Percentiles rank a stretch among this genome's conserved stretches.
Conservation (phyloP, 2,888 invertebrate species). For the Hyposoter dolosus region DNA sequence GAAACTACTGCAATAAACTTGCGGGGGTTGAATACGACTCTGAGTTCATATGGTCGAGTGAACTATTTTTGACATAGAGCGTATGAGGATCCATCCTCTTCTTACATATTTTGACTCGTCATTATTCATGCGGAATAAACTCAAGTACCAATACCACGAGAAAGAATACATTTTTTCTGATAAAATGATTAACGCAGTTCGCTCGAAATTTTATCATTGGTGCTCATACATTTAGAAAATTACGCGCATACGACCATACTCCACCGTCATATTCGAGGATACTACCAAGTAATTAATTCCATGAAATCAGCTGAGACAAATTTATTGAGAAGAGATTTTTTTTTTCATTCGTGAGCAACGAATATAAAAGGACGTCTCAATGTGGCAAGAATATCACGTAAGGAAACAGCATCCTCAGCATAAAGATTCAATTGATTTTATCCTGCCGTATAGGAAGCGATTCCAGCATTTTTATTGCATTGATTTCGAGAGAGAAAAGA, state of each 20-base stretch:
- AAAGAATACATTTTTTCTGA: background rate
- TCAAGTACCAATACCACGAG: background rate
- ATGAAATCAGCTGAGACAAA: too few species aligned
- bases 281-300: too few species aligned
- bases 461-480: conserved; percentile 62
- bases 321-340: too few species aligned
- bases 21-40: background rate
- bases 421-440: conserved; percentile 70
- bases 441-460: conserved; percentile 66
- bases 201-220: too few species aligned
- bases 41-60: background rate
- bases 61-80: background rate
- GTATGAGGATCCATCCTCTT: background rate
- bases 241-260: too few species aligned
- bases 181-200: background rate
- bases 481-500: conserved; percentile 60
- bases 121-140: background rate
- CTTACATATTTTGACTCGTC: background rate
- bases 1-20: conserved; percentile 7
- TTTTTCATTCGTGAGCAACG: too few species aligned
- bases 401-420: conserved; percentile 31
- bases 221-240: too few species aligned
- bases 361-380: background rate
- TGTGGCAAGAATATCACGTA: conserved; percentile 31
- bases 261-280: too few species aligned